Base-by-base conservation (phyloP, 2,113 vertebrate species). In the Corydoras sp. region DNA sequence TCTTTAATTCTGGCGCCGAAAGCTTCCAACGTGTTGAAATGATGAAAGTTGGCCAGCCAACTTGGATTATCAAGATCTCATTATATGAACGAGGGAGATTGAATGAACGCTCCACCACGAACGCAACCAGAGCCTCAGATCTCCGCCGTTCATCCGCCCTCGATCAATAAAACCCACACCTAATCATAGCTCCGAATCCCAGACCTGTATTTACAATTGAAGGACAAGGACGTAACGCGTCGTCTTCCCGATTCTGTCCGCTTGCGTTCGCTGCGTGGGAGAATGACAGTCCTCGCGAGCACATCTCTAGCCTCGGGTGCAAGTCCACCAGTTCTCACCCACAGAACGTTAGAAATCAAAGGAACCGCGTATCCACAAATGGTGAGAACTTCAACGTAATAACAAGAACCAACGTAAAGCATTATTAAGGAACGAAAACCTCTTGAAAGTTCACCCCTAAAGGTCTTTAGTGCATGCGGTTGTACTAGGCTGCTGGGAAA, bases 1-100 rank as follows among this genome's bases (percentile, higher is more conserved):
- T 67, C 13, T 15, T 56, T 14, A 83, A 87, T 86, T 87, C 86
- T 81, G 77, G 84, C 85, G 81, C 88, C 85, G 81, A 86, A 86
- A 89, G 84, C 86, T 85, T 83, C 84, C 83, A 87, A 86, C 50
- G 82, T 86, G 88, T 86, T 88, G 84, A 87, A 43, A 86, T 75
- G 86, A 87, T 86, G 82, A 87, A 87, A 89, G 89, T 90, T 90
- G 89, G 89, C 89, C 89, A 90, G 89, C 89, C 89, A 90, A 89
- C 89, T 89, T 86, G 80, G 89, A 82, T 85, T 86, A 83, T 68
- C 32, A 83, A 83, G 83, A 82, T 72, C 83, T 86, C 82, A 85
- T 86, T 86, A 89, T 83, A 85, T 86, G 81, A 84, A 87, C 68
- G 32, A 69, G 65, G 75, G 65, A 79, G 79, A 87, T 86, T 87